Evolutionary conservation across 2,113 vertebrate species (phyloP), one percentile per base, ranked within the genome.

Genomic region (Apodemus sylvaticus): DNA sequence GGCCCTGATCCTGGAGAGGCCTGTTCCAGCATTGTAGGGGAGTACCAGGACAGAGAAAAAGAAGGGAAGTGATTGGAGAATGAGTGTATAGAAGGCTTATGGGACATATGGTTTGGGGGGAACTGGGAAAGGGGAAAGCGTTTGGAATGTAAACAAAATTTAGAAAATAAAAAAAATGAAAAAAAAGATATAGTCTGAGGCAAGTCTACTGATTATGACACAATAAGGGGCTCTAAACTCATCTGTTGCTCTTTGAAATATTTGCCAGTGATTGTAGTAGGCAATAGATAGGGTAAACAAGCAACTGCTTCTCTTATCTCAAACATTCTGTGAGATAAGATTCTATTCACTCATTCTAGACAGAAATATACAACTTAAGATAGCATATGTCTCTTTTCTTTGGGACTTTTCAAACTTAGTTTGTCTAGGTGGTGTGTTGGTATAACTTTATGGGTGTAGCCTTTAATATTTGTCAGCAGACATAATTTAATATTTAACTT

Each of bases 221-320:
- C 4, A 77, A 39, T 13, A 10, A 71, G 53, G 31, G 7, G n/a
- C 39, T 92, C 79, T 55, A 70, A 20, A 34, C 7, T 42, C 19
- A 82, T 13, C 29, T 45, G 29, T 20, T 79, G 36, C 55, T 48
- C 11, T 87, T 39, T 64, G 4, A 6, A 55, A 13, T 14, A 42
- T 20, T 48, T 90, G 39, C 34, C 34, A 86, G 24, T 24, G 87
- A 90, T 55, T 62, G 55, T 1, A 74, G 53, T 31, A 12, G 39
- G 24, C 14, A 62, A 4, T 6, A 64, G 14, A 89, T 7, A 20
- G 34, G 3, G 10, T 42, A 48, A 89, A 89, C 34, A 51, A 82
- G 9, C 6, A 29, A 1, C 9, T 0, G 10, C 19, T 20, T 16
- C 3, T 36, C 39, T 48, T 20, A 45, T 0, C 9, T 42, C 58